These are phyloP conservation scores for Artibeus jamaicensis DNA, from an alignment of 2,797 vertebrate species.

Conservation along the genomic window DNA sequence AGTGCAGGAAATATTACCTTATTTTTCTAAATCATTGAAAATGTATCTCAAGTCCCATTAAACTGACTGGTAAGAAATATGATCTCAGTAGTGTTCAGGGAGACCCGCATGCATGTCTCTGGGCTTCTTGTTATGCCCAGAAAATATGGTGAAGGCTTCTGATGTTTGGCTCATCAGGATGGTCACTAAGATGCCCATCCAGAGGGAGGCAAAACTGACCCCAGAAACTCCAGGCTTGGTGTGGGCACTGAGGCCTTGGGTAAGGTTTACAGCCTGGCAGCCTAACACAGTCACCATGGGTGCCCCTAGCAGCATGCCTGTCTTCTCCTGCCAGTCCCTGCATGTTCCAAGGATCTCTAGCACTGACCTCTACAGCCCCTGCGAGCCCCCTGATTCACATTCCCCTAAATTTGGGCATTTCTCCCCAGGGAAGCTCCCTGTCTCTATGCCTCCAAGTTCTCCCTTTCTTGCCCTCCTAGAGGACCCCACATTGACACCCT, in stretches of 20 bases:
- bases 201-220: not conserved
- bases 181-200: not conserved
- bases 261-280: accelerated
- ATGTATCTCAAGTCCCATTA: not conserved
- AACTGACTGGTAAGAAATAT: not conserved
- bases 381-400: accelerated
- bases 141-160: not conserved
- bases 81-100: not conserved
- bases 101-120: no score
- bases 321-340: no score
- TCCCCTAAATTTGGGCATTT: not conserved
- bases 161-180: not conserved
- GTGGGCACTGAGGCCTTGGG: not conserved
- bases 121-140: not conserved
- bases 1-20: not conserved
- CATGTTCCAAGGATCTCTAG: not conserved
- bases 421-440: not conserved
- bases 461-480: not conserved
- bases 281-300: not conserved
- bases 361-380: not conserved
- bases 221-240: accelerated
- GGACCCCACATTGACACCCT: not conserved
- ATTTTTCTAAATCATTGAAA: not conserved
- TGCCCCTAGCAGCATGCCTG: not conserved
- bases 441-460: not conserved